Conservation (phyloP, 2,113 vertebrate genomes). For the Varanus komodoensis region DNA sequence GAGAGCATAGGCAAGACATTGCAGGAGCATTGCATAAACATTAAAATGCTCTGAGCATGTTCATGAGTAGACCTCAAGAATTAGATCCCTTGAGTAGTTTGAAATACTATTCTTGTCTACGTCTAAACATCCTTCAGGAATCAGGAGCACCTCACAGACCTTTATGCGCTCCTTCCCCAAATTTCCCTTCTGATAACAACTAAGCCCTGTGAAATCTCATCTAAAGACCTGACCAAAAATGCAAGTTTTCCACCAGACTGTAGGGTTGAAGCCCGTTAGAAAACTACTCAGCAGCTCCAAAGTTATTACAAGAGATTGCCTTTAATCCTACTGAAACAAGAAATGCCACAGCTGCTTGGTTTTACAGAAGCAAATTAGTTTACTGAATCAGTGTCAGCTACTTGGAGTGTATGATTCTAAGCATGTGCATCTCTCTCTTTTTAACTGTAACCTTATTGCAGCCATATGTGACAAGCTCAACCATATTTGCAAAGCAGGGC, state of each 20-base stretch:
- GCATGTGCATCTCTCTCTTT: neutral
- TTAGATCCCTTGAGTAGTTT: neutral
- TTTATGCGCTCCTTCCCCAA: neutral
- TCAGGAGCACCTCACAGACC: neutral
- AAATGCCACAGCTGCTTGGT: neutral
- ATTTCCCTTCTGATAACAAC: neutral
- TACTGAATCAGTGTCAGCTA: neutral
- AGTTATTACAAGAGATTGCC: neutral
- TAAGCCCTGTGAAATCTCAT: neutral
- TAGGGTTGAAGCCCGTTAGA: neutral
- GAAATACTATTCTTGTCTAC: neutral
- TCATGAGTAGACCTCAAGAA: neutral
- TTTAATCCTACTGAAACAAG: neutral
- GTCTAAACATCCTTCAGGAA: neutral
- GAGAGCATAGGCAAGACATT: too few species aligned
- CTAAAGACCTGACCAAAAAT: neutral
- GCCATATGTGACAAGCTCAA: neutral
- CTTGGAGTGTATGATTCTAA: neutral
- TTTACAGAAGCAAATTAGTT: neutral
- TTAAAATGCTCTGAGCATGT: neutral
- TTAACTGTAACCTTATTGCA: neutral
- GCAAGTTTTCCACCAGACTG: neutral
- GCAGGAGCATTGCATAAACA: neutral
- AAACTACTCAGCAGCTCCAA: neutral
- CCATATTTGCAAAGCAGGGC: neutral